These are phyloP conservation scores for Campoplex nolae DNA, from an alignment of 2,888 invertebrate species.

Conservation along the genomic window DNA sequence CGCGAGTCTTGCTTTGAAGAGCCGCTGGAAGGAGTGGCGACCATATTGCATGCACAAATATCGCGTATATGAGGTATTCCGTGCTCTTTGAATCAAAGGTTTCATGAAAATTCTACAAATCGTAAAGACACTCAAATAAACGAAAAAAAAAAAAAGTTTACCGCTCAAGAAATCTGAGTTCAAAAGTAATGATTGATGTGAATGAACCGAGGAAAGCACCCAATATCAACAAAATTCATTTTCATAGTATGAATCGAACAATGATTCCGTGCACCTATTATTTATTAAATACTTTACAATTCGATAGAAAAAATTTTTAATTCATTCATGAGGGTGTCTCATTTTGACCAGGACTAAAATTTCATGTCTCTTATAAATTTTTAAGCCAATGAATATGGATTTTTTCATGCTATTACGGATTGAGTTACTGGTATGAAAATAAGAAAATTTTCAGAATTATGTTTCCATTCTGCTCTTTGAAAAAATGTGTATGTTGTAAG, in stretches of 20 bases:
- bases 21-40: constrained; percentile 66
- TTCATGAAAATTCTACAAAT: neutral
- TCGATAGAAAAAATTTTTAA: neutral
- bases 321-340: neutral
- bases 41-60: neutral
- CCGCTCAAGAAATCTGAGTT: neutral
- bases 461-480: too few relatives aligned
- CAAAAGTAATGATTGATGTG: neutral
- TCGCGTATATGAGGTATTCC: neutral
- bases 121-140: neutral
- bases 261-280: neutral
- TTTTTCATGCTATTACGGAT: too few relatives aligned
- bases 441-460: too few relatives aligned
- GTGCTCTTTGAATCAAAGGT: neutral
- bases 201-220: neutral
- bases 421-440: too few relatives aligned
- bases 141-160: neutral
- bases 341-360: too few relatives aligned
- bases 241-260: neutral
- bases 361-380: too few relatives aligned
- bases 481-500: too few relatives aligned
- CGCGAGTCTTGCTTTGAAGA: constrained; percentile 59
- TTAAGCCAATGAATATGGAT: too few relatives aligned
- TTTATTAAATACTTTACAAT: neutral
- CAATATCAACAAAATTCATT: too few relatives aligned